A percentile compares a stretch with the other conserved stretches of the same genome.
Evolutionary conservation across 2,113 vertebrate genomes (phyloP).

Genomic region (Agapornis roseicollis): DNA sequence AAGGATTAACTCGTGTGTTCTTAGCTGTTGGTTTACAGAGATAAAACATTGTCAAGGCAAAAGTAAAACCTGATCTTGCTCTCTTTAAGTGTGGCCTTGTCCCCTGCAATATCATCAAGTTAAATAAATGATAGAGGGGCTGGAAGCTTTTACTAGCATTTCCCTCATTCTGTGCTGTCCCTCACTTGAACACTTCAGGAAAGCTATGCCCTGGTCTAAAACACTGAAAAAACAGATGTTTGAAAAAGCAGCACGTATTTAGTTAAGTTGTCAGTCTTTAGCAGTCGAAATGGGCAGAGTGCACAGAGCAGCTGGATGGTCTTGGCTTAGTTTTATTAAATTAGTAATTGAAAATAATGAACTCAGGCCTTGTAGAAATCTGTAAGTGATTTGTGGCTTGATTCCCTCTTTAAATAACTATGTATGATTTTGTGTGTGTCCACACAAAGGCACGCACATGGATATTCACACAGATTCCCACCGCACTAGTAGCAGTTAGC

Average conservation of each 20-base stretch:
- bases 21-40: background rate
- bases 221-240: background rate
- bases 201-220: background rate
- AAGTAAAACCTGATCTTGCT: background rate
- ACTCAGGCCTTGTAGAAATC: background rate
- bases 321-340: background rate
- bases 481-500: background rate
- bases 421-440: background rate
- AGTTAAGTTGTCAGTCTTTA: background rate
- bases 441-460: accelerated
- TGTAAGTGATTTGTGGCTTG: background rate
- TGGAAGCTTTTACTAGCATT: background rate
- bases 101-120: background rate
- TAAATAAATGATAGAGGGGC: background rate
- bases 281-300: background rate
- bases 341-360: background rate
- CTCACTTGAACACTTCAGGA: background rate
- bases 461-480: background rate
- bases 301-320: background rate
- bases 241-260: background rate
- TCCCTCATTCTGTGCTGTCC: background rate
- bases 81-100: background rate
- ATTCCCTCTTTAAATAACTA: background rate
- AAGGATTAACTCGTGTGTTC: background rate
- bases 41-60: background rate